These are phyloP conservation scores for Propithecus deckenii DNA, from an alignment of 2,797 vertebrate species.

Conservation along the genomic window DNA sequence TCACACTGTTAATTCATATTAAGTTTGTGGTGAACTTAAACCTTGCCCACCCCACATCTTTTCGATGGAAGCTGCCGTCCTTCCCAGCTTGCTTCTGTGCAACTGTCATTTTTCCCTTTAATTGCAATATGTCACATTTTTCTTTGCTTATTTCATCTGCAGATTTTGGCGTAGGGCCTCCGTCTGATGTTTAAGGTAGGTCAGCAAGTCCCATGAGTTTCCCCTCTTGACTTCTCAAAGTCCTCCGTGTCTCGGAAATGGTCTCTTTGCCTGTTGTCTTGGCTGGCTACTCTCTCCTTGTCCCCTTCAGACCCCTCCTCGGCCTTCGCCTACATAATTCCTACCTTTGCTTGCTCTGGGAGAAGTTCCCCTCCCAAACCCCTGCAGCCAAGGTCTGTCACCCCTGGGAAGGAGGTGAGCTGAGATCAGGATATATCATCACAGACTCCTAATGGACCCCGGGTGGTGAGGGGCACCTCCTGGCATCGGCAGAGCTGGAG, in stretches of 20 bases:
- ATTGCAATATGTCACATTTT: neutral
- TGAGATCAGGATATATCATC: neutral
- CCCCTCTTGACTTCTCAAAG: neutral
- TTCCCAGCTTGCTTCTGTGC: neutral
- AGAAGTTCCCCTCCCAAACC: neutral
- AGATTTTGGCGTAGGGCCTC: neutral
- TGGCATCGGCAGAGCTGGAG: neutral
- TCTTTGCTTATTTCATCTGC: neutral
- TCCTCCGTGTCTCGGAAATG: neutral
- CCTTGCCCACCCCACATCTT: neutral
- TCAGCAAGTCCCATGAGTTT: neutral
- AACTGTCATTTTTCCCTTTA: neutral
- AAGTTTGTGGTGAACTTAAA: constrained; percentile 27
- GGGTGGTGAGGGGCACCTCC: neutral
- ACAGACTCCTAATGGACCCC: neutral
- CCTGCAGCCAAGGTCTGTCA: neutral
- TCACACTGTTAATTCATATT: constrained; percentile 10
- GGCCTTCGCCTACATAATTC: neutral
- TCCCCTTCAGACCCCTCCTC: neutral
- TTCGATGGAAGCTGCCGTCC: neutral
- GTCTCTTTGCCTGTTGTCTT: neutral
- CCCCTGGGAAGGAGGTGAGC: neutral
- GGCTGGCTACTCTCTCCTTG: neutral
- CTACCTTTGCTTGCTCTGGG: neutral
- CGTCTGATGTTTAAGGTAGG: neutral